phyloP scores from a whole-genome alignment of 2,888 invertebrate genomes.

The Rhopalosiphum nymphaeae region DNA sequence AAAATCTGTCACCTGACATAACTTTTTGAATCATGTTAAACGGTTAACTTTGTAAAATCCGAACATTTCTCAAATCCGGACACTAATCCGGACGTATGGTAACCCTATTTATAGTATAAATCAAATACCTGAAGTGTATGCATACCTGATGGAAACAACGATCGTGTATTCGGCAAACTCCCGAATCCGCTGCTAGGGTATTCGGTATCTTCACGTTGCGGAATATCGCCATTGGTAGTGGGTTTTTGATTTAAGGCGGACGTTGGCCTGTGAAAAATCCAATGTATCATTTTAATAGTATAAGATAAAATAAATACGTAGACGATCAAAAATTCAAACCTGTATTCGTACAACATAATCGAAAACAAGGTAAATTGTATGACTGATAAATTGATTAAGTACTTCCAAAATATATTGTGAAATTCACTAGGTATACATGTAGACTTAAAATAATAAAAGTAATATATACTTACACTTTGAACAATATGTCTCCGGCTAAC shows the following conservation, averaged over 20 bases:
- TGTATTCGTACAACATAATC: not conserved
- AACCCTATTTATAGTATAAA: not conserved
- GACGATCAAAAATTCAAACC: not conserved
- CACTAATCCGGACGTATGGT: no score
- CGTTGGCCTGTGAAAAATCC: conserved; percentile 74
- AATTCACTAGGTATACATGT: not conserved
- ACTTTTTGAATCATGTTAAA: no score
- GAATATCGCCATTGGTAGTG: conserved; percentile 73
- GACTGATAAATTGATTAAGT: not conserved
- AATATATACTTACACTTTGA: conserved; percentile 88
- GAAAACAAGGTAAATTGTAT: not conserved
- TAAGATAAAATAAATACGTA: not conserved
- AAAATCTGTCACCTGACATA: no score
- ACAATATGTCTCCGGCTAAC: conserved; percentile 95
- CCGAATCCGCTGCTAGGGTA: conserved; percentile 83
- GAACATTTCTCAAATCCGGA: no score
- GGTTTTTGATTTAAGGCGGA: conserved; percentile 76
- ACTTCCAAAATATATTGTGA: not conserved
- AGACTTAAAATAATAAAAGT: not conserved
- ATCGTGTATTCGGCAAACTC: conserved; percentile 80
- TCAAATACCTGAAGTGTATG: not conserved
- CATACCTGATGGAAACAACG: conserved; percentile 72
- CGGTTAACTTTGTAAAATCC: no score
- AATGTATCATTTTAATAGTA: not conserved
- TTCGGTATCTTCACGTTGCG: conserved; percentile 72